Base-by-base conservation (phyloP, 2,797 vertebrate genomes). In the Hozukius guyotensis region DNA sequence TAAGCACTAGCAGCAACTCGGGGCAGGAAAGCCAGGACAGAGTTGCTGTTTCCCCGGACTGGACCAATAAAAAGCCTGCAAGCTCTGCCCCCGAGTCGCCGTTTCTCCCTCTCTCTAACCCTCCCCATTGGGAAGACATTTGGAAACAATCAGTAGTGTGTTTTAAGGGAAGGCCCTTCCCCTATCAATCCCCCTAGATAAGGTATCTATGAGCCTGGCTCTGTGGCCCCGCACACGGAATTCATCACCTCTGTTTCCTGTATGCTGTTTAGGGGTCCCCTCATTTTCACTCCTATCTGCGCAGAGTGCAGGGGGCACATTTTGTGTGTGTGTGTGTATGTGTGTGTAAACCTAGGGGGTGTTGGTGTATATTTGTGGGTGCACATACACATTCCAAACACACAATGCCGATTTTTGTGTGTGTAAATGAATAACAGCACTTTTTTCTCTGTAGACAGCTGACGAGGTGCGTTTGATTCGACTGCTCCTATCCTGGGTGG, bases 181-280 rank as follows among this genome's bases (percentile, higher is more conserved):
- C 82, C 88, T 93, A 93, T 92, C 91, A 91, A 86, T 89, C 87
- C 89, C 86, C 65, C 74, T 95, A 97, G 97, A 98, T 98, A 97
- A 97, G 96, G 96, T 97, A 97, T 97, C 97, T 97, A 96, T 91
- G 93, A 96, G 95, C 90, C 87, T 91, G 93, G 91, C 95, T 96
- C 80, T 60, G 74, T 80, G 79, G 87, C 82, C 81, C 96, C 94
- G 95, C 95, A 93, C 92, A 93, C 93, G 95, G 98, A 97, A 98
- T 97, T 98, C 96, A 97, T 98, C 97, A 96, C 97, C 97, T 97
- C 95, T 94, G 95, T 96, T 98, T 98, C 97, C 97, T 97, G 96
- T 93, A 88, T 0, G 89, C 83, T 93, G 93, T 95, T 96, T 96
- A 66, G 94, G 94, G 96, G 96, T 96, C 94, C 96, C 94, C 86